Conservation (phyloP, 2,888 invertebrate genomes). For the Macropis europaea region DNA sequence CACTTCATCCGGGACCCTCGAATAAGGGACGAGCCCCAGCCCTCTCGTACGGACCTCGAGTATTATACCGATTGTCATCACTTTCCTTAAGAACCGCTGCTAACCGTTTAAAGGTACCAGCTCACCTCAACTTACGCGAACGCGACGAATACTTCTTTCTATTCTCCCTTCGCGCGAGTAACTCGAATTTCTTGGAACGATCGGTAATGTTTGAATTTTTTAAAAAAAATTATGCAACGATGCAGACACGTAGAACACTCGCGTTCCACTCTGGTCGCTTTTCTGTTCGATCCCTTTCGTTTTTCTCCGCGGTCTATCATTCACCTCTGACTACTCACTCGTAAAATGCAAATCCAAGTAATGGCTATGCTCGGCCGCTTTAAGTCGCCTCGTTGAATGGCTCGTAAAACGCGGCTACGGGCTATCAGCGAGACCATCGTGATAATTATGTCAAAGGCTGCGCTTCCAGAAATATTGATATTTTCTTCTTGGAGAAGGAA, state of each 20-base stretch:
- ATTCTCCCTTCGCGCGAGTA: not conserved
- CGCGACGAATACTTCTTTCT: not conserved
- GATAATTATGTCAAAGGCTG: slow-evolving; percentile 66
- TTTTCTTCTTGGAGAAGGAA: not conserved
- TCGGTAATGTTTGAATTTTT: too few relatives aligned
- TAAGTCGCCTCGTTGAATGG: slow-evolving; percentile 65
- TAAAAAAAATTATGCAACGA: not conserved
- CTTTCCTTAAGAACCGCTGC: slow-evolving; percentile 46
- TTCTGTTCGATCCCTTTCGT: not conserved
- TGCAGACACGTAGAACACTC: not conserved
- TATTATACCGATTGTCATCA: slow-evolving; percentile 60
- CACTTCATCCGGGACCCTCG: slow-evolving; percentile 52
- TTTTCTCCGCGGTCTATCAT: slow-evolving; percentile 8
- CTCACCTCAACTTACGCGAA: slow-evolving; percentile 25
- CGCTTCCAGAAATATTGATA: slow-evolving; percentile 37
- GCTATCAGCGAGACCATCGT: slow-evolving; percentile 40
- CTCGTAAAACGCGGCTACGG: slow-evolving; percentile 67
- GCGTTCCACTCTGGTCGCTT: not conserved
- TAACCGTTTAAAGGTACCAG: slow-evolving; percentile 26
- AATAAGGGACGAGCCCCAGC: slow-evolving; percentile 39
- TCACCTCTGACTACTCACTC: slow-evolving; percentile 62
- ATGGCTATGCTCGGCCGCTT: slow-evolving; percentile 64
- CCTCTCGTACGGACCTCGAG: slow-evolving; percentile 23
- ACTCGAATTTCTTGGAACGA: too few relatives aligned
- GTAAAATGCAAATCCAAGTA: slow-evolving; percentile 74